Percentiles rank a stretch among this genome's conserved stretches.
Evolutionary conservation across 2,797 vertebrate genomes (phyloP).

Genomic region (Lophotriccus pileatus): DNA sequence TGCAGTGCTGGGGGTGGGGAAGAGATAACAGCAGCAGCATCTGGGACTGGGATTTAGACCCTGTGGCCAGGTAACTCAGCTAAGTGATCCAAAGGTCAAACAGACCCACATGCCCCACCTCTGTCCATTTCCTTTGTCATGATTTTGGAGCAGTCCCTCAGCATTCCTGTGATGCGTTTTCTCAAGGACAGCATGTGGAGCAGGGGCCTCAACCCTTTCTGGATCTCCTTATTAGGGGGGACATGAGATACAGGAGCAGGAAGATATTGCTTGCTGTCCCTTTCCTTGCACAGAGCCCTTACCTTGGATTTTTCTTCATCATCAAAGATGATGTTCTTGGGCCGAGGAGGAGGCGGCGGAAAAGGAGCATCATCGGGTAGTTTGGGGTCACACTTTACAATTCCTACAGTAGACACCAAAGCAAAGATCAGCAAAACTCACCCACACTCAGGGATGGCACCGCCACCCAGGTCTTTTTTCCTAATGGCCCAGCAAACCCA

Average conservation of each 20-base stretch:
- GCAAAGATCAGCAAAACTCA: neutral
- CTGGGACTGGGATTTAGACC: neutral
- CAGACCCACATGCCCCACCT: neutral
- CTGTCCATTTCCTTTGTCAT: neutral
- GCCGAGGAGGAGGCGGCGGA: conserved; percentile 82
- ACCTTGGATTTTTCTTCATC: conserved; percentile 99
- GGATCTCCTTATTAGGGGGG: neutral
- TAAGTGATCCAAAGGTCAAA: neutral
- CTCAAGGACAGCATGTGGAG: neutral
- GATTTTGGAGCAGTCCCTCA: neutral
- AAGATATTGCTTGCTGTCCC: neutral
- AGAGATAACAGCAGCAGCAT: neutral
- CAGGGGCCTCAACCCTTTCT: neutral
- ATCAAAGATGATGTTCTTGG: conserved; percentile 91
- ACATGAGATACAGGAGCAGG: neutral
- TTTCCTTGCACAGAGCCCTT: neutral
- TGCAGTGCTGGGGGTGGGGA: neutral
- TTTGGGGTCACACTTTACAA: conserved; percentile 91
- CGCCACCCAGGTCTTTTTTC: neutral
- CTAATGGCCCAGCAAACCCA: neutral
- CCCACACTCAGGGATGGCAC: neutral
- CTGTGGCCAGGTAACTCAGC: neutral
- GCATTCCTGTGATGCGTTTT: neutral
- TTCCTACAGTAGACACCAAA: conserved; percentile 80
- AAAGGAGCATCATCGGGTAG: conserved; percentile 86